Percentiles rank a stretch among this genome's conserved stretches.
Conservation (phyloP, 2,888 invertebrate genomes). For the Hymenopus coronatus region DNA sequence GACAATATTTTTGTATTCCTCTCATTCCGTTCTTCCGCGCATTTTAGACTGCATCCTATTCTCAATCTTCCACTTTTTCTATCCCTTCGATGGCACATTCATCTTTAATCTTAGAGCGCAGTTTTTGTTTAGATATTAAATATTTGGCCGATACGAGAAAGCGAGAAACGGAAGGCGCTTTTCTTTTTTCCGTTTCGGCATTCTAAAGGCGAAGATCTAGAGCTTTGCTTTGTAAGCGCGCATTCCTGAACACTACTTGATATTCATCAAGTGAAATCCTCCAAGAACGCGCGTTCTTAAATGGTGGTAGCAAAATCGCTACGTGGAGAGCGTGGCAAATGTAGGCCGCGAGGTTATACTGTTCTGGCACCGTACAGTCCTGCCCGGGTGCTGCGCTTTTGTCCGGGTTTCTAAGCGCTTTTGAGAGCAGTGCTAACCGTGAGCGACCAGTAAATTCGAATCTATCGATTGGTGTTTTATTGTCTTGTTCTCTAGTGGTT, state of each 20-base stretch:
- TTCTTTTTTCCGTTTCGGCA: not conserved
- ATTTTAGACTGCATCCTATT: not conserved
- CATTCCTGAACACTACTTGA: not conserved
- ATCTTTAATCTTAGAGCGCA: not conserved
- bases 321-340: not conserved
- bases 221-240: not conserved
- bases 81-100: not conserved
- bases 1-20: not conserved
- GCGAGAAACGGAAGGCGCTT: not conserved
- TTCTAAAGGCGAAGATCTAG: not conserved
- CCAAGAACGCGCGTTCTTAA: not conserved
- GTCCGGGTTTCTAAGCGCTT: not conserved
- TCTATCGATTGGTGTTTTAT: not conserved
- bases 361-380: not conserved
- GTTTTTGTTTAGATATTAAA: not conserved
- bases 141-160: not conserved
- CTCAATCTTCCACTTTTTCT: not conserved
- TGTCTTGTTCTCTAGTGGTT: not conserved
- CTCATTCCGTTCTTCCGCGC: too few relatives aligned
- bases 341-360: not conserved
- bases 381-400: not conserved
- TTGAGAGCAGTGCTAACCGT: not conserved
- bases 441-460: not conserved
- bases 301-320: not conserved
- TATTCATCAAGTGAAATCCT: not conserved